Base-by-base conservation (phyloP, 1,140 invertebrate genomes). In the Amyelois transitella region DNA sequence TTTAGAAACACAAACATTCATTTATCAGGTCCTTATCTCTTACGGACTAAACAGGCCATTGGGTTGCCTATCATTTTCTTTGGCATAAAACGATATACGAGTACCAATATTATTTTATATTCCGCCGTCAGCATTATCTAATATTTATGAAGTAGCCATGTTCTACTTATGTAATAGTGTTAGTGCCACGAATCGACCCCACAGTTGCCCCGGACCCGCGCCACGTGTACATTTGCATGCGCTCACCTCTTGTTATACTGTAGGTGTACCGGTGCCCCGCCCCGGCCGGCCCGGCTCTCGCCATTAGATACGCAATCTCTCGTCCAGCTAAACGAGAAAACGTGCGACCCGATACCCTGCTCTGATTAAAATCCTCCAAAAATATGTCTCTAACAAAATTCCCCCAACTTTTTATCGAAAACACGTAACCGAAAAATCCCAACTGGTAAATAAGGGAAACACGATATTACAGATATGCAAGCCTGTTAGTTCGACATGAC, bases 311-410 rank as follows among this genome's bases (percentile, higher is more conserved):
- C 20, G 20, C 18, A 45, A 45, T 45, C 45, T 21, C 45, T 48
- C 20, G 20, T 48, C 45, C 20, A 10, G 20, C 19, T 48, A 48
- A 48, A 48, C 45, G 45, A 48, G 32, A 38, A 2, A 12, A 38
- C 32, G 32, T 6, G 12, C 32, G 32, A 38, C 32, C 32, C 32
- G 17, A 38, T 38, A 38, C n/a, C 5, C 32, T 38, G 32, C n/a
- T 14, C 32, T 38, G 32, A 38, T 38, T n/a, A 38, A n/a, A 38
- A 38, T 38, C 32, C n/a, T 3, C n/a, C 17, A 38, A 38, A 38
- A 38, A 14, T 6, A 38, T 14, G 17, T 38, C 1, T 14, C n/a
- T 3, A 38, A 49, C 24, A 55, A 25, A 53, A 59, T 63, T 59
- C 51, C 49, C 20, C 25, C 38, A 58, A 54, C 38, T 24, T 24